These are phyloP conservation scores for Cyprinodon variegatus DNA, from an alignment of 2,113 vertebrate species.

Conservation along the genomic window DNA sequence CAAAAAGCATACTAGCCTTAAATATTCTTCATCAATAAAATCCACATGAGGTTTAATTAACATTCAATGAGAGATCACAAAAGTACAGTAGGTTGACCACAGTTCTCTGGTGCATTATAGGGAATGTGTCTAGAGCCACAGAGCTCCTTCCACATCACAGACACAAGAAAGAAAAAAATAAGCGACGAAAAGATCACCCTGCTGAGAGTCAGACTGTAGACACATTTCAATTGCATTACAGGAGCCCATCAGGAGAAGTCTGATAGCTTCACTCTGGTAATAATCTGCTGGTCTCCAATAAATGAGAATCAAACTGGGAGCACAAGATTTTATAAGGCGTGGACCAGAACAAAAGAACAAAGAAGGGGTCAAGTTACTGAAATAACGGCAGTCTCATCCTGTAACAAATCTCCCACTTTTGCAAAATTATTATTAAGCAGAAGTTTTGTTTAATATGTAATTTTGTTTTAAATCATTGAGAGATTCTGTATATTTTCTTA, in stretches of 20 bases:
- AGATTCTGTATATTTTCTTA: neutral
- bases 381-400: neutral
- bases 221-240: slow-evolving; percentile 25
- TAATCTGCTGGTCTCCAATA: slow-evolving; percentile 11
- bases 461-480: neutral
- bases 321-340: neutral
- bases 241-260: slow-evolving; percentile 22
- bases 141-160: slow-evolving; percentile 20
- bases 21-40: slow-evolving; percentile 37
- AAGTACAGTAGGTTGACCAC: slow-evolving; percentile 16
- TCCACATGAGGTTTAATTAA: slow-evolving; percentile 32
- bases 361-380: neutral
- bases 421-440: neutral
- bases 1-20: slow-evolving; percentile 27
- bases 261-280: slow-evolving; percentile 17
- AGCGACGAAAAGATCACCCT: slow-evolving; percentile 5
- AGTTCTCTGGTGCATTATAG: slow-evolving; percentile 26
- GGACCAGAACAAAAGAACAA: neutral
- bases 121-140: slow-evolving; percentile 14
- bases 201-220: slow-evolving; percentile 14
- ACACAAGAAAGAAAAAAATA: slow-evolving; percentile 18
- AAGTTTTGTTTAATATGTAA: neutral
- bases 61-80: slow-evolving; percentile 15
- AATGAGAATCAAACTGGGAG: slow-evolving; percentile 10
- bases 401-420: neutral